Base-by-base conservation (phyloP, 1,140 invertebrate species). In the Apolygus lucorum region DNA sequence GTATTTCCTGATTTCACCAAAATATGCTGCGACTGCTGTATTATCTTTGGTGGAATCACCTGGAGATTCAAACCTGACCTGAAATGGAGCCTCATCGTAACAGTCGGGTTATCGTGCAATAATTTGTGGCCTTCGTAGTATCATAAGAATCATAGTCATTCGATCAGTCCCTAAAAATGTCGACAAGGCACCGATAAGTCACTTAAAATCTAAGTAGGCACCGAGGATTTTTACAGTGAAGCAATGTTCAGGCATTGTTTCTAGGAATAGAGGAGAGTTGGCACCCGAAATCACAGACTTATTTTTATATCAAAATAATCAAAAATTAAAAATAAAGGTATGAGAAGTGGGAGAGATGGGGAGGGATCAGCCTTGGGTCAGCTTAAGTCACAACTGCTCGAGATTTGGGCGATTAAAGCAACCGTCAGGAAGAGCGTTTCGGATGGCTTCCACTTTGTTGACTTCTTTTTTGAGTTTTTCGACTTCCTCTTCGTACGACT, bases 371-470 rank as follows among this genome's bases (percentile, higher is more conserved):
- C 54, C 54, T 59, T 59, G 54, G 54, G 22, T 14, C 13, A 59
- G 54, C 22, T 59, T 59, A 22, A 59, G 54, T 59, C 54, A 59
- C 22, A 14, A 22, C 22, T 59, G 70, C 65, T 75, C 75, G 2
- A 75, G 52, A 21, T 63, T 68, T 13, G 64, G 68, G 28, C 72
- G 68, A 75, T 91, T 91, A 79, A 88, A 94, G 78, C 95, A 98
- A n/a, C 84, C 85, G 0, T 83, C 81, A 0, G 95, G 95, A 64
- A 98, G 81, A 34, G 91, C 85, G 70, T 88, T 84, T 21, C 86
- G 83, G 72, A 98, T 97, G 26, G 89, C 85, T 74, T 89, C 85
- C 54, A 97, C 89, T 79, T 96, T 98, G 1, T 87, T 83, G 1
- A 97, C 94, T 77, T 97, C 93, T 4, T 78, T 79, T 68, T 84